Conservation (phyloP, 2,113 vertebrate species). For the Regulus satrapa region DNA sequence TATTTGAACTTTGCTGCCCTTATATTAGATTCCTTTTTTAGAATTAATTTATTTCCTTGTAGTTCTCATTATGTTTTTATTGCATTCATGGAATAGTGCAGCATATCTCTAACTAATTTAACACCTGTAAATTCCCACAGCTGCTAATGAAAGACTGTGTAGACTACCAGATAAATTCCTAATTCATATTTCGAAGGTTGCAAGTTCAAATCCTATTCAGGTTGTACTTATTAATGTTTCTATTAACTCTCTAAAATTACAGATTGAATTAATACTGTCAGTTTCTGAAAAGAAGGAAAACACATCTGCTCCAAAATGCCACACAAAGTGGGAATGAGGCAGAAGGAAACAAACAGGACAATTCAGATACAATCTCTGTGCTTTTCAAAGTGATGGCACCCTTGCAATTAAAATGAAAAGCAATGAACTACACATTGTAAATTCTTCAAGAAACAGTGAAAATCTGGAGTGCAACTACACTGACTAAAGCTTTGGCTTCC, state of each 20-base stretch:
- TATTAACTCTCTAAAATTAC: constrained; percentile 51
- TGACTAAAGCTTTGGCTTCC: not conserved
- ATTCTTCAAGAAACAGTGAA: not conserved
- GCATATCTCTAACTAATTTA: constrained; percentile 61
- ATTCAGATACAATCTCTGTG: not conserved
- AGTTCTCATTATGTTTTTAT: constrained; percentile 72
- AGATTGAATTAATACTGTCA: constrained; percentile 9
- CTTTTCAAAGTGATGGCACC: not conserved
- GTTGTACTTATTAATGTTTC: constrained; percentile 58
- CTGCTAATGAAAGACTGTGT: constrained; percentile 61
- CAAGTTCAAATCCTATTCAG: constrained; percentile 63
- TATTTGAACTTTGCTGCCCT: constrained; percentile 64
- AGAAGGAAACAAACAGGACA: not conserved
- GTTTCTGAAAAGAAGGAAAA: not conserved
- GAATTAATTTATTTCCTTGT: constrained; percentile 71
- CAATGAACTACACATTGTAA: not conserved
- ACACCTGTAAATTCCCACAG: constrained; percentile 67
- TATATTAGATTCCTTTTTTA: constrained; percentile 54
- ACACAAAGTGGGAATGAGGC: not conserved
- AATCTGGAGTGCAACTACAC: not conserved
- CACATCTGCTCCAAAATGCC: not conserved
- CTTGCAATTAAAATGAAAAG: not conserved
- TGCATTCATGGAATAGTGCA: constrained; percentile 55
- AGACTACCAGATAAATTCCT: constrained; percentile 58
- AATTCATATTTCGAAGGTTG: constrained; percentile 64